phyloP scores from a whole-genome alignment of 2,113 vertebrate genomes.

The Pipra filicauda region DNA sequence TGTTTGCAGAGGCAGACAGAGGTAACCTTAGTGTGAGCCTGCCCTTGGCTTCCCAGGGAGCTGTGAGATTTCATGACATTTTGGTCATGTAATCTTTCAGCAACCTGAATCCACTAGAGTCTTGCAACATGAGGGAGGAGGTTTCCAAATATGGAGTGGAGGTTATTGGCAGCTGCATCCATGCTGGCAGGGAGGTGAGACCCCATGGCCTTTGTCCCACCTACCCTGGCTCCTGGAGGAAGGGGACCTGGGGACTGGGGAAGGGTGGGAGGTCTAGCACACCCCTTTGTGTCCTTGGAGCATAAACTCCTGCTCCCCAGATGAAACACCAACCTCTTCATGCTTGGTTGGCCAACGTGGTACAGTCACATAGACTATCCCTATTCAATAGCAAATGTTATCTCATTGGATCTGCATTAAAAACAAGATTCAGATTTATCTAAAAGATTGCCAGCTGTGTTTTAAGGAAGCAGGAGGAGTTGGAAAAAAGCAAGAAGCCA shows the following conservation, averaged over 20 bases:
- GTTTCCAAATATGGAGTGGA: background rate
- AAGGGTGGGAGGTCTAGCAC: background rate
- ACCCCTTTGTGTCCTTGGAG: background rate
- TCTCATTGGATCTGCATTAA: background rate
- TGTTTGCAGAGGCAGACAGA: background rate
- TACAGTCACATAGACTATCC: background rate
- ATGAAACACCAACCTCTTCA: fast-evolving
- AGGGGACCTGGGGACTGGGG: background rate
- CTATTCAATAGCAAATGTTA: background rate
- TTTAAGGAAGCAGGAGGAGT: background rate
- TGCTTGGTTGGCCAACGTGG: background rate
- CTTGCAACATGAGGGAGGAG: background rate
- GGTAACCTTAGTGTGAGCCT: background rate
- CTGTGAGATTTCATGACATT: background rate
- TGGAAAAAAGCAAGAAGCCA: background rate
- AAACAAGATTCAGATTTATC: background rate
- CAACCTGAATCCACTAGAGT: background rate
- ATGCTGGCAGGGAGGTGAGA: background rate
- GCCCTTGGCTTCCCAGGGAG: fast-evolving
- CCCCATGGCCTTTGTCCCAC: background rate
- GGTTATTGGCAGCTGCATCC: background rate
- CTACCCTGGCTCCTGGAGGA: background rate
- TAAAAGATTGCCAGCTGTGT: background rate
- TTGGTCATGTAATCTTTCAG: background rate
- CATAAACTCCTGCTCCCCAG: background rate